A percentile compares a stretch with the other conserved stretches of the same genome.
Conservation (phyloP, 2,888 invertebrate genomes). For the Morpho helenor region DNA sequence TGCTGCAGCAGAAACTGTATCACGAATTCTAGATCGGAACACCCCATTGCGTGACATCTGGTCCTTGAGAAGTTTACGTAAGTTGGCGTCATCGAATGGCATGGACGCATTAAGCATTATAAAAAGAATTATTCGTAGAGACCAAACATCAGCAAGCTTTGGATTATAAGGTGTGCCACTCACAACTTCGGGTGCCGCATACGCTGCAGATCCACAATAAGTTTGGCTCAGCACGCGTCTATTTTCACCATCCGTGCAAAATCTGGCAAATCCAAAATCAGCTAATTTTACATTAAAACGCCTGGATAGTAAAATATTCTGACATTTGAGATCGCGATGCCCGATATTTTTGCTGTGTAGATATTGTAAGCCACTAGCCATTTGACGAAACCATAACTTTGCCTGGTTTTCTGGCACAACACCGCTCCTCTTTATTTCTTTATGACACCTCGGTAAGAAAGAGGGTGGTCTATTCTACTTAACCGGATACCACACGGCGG, state of each 20-base stretch:
- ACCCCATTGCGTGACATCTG: slow-evolving; percentile 90
- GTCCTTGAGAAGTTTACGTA: slow-evolving; percentile 89
- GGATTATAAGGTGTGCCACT: slow-evolving; percentile 94
- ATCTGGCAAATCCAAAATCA: slow-evolving; percentile 96
- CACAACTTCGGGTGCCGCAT: slow-evolving; percentile 97
- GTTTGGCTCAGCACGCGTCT: slow-evolving; percentile 90
- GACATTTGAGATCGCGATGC: slow-evolving; percentile 96
- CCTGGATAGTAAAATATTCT: slow-evolving; percentile 91
- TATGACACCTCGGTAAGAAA: too few species aligned
- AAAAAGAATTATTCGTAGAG: slow-evolving; percentile 92
- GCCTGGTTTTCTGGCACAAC: slow-evolving; percentile 88
- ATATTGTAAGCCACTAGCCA: slow-evolving; percentile 90
- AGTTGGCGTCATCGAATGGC: slow-evolving; percentile 95
- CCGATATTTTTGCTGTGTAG: slow-evolving; percentile 91
- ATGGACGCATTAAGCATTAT: slow-evolving; percentile 96
- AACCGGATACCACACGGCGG: too few species aligned
- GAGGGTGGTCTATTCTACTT: too few species aligned
- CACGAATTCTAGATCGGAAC: slow-evolving; percentile 85
- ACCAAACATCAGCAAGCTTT: slow-evolving; percentile 95
- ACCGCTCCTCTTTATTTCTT: slow-evolving; percentile 85
- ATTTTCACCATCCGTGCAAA: slow-evolving; percentile 85
- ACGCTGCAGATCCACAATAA: slow-evolving; percentile 97
- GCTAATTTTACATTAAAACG: slow-evolving; percentile 94
- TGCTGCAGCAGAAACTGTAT: slow-evolving; percentile 83
- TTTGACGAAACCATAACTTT: slow-evolving; percentile 91